Base-by-base conservation (phyloP, 2,113 vertebrate species). In the Sciurus niger region DNA sequence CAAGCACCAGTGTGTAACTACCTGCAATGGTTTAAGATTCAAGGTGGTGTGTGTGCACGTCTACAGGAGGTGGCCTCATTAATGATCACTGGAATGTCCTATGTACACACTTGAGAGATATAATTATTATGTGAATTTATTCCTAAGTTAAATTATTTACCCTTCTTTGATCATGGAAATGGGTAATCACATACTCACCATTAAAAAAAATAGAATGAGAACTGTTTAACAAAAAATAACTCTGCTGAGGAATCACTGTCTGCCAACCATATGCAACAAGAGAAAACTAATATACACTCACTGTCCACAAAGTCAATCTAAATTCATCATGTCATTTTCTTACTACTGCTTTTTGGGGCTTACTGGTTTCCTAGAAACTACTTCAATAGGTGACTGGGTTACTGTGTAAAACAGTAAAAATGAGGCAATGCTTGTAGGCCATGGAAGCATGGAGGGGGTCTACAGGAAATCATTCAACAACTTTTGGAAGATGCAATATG, bases 401-500 rank as follows among this genome's bases (percentile, higher is more conserved):
- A 55, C 24, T 25, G 46, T 84, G n/a, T n/a, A n/a, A n/a, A n/a
- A n/a, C n/a, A n/a, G 5, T 73, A n/a, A 84, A 68, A 84, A 73
- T n/a, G 65, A 96, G 58, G n/a, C 24, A 18, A 77, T 28, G 3
- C n/a, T 84, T 53, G 70, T 0, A 0, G 22, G 12, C 70, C 3
- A 1, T 20, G 14, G 46, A 58, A 90, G 34, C 3, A 1, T 16
- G 13, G 51, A 55, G 90, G 34, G 6, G 82, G 13, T 58, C 55
- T 34, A 34, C 5, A 18, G 30, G 68, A 94, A 93, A 94, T 4
- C 14, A 18, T 22, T 55, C 55, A 40, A 46, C 6, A 12, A 63
- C 25, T 73, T 93, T 74, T 55, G n/a, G 55, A 97, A 90, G 90
- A 93, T 79, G 34, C 65, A 60, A 95, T 17, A 6, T 20, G 22